Evolutionary conservation across 1,140 invertebrate species (phyloP), one percentile per base, ranked within the genome.

Genomic region (Phenacoccus solenopsis): DNA sequence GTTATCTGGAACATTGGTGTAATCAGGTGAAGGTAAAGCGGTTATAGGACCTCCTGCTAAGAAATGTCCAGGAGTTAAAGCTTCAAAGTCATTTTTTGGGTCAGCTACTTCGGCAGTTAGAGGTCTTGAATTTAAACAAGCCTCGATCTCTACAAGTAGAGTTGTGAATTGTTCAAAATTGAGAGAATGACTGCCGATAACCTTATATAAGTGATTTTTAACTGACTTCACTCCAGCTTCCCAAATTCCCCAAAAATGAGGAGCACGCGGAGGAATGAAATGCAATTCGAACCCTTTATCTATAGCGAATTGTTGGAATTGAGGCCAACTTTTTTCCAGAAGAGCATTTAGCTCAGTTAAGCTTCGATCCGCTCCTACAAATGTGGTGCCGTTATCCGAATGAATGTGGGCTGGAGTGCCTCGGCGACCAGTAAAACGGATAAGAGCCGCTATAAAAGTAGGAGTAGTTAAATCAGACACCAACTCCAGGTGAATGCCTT

Each of bases 361-460:
- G 77, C 56, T 67, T 77, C 70, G 0, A 72, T 75, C 72, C 20
- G 76, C 76, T 1, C 76, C 75, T 10, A 75, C 61, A 69, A 80
- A 79, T 68, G 77, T 79, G 0, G 76, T 78, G 0, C 75, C 79
- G 69, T 77, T 76, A 71, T 80, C 80, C 16, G 70, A 72, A 69
- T 75, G 77, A 0, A 81, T 73, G 2, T 68, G 67, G 0, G 30
- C 22, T 12, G 74, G 75, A 57, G 71, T 38, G 22, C 78, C 77
- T 56, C 77, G 68, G 10, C 75, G 38, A 28, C 70, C 1, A 13
- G 75, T 72, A 69, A 80, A 79, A 25, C 77, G 69, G n/a, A 68
- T 56, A 1, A 80, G 70, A 9, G 74, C 72, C 35, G 73, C 72
- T 9, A 80, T 20, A 68, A 79, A 78, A 7, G 73, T 72, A 28